phyloP scores from a whole-genome alignment of 2,888 invertebrate genomes.

The Pheosia tremula region DNA sequence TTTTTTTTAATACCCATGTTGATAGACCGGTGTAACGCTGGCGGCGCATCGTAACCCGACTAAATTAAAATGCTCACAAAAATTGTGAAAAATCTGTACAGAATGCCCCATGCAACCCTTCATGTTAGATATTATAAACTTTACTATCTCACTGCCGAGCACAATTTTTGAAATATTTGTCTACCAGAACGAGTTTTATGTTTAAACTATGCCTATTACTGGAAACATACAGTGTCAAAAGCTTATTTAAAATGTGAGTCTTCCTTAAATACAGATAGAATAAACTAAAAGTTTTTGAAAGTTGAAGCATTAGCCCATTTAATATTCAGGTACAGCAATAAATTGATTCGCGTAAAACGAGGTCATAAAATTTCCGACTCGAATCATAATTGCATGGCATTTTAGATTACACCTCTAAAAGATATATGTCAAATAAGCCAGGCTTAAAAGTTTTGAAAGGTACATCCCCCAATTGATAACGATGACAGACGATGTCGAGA shows the following conservation, averaged over 20 bases:
- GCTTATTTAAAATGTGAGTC: not conserved
- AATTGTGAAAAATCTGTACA: too few relatives aligned
- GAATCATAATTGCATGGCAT: not conserved
- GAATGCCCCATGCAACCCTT: constrained; percentile 34
- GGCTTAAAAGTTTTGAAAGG: constrained; percentile 22
- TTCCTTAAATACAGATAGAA: too few relatives aligned
- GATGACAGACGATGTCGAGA: constrained; percentile 19
- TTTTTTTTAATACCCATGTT: too few relatives aligned
- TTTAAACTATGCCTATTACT: constrained; percentile 10
- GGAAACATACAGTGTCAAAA: not conserved
- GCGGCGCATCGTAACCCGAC: too few relatives aligned
- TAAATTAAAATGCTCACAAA: too few relatives aligned
- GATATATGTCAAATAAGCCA: constrained; percentile 18
- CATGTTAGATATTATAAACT: constrained; percentile 29
- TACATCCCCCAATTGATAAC: constrained; percentile 18
- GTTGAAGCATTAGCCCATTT: too few relatives aligned
- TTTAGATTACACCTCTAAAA: constrained; percentile 10
- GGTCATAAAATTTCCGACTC: not conserved
- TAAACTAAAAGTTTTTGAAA: too few relatives aligned
- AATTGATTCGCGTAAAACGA: not conserved
- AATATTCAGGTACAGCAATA: not conserved
- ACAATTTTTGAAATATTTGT: constrained; percentile 36
- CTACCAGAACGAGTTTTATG: constrained; percentile 31
- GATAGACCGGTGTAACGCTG: too few relatives aligned
- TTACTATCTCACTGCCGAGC: constrained; percentile 33